Conservation (phyloP, 2,888 invertebrate genomes). For the Gymnosoma rotundatum region DNA sequence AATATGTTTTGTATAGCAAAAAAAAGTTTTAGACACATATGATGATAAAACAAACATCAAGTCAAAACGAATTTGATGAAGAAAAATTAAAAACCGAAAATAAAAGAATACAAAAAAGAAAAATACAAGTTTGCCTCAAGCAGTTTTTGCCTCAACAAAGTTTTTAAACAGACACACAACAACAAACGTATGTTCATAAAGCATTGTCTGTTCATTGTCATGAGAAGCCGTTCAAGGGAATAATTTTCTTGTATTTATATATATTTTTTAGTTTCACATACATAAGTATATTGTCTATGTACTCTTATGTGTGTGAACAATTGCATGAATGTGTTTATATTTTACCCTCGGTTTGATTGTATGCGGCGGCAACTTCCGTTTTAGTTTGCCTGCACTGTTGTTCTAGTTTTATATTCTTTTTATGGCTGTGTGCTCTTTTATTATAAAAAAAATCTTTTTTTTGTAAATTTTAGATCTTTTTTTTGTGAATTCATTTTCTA, state of each 20-base stretch:
- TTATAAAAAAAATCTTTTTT: constrained; percentile 4
- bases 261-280: background rate
- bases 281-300: background rate
- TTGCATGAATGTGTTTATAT: constrained; percentile 47
- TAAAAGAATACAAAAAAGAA: constrained; percentile 3
- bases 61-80: constrained; percentile 67
- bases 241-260: constrained; percentile 32
- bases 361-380: constrained; percentile 68
- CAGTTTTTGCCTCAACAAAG: constrained; percentile 62
- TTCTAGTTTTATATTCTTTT: constrained; percentile 48
- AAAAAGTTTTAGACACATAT: constrained; percentile 51
- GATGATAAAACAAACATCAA: constrained; percentile 35
- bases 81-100: constrained; percentile 64
- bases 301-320: constrained; percentile 14
- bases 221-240: constrained; percentile 42
- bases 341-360: constrained; percentile 62
- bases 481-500: constrained; percentile 45
- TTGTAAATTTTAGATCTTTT: constrained; percentile 7
- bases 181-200: background rate
- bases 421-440: constrained; percentile 21
- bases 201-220: constrained; percentile 42
- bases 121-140: constrained; percentile 55
- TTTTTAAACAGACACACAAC: constrained; percentile 20
- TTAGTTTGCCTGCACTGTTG: constrained; percentile 36
- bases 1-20: constrained; percentile 30